These are phyloP conservation scores for Malurus elegans DNA, from an alignment of 2,113 vertebrate genomes.

Conservation along the genomic window DNA sequence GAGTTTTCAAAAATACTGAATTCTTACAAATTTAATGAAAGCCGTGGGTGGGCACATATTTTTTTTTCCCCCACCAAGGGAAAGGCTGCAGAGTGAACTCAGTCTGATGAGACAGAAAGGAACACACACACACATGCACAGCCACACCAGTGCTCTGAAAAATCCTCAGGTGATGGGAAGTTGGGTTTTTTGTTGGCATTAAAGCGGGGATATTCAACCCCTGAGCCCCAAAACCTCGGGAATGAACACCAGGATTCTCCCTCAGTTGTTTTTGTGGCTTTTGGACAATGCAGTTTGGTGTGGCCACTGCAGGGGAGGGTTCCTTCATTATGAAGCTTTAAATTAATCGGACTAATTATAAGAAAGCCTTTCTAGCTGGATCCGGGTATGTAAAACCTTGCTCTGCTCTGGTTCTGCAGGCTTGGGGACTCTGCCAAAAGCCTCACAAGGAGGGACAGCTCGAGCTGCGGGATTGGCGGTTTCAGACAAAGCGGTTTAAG, in stretches of 20 bases:
- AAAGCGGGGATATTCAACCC: neutral
- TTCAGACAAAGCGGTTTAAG: neutral
- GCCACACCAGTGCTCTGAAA: neutral
- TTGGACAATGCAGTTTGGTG: neutral
- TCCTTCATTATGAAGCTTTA: neutral
- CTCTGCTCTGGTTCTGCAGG: neutral
- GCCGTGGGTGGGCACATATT: slow-evolving; percentile 33
- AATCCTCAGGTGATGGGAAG: neutral
- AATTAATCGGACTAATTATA: neutral
- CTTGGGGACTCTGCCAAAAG: neutral
- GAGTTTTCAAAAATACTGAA: slow-evolving; percentile 60
- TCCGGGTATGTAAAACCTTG: neutral
- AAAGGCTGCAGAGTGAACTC: slow-evolving; percentile 39
- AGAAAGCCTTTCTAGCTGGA: neutral
- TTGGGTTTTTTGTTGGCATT: neutral
- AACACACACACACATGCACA: neutral
- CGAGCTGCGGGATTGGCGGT: neutral
- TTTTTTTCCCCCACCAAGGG: slow-evolving; percentile 10
- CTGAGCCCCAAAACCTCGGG: neutral
- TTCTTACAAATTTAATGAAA: slow-evolving; percentile 65
- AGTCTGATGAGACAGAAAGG: slow-evolving; percentile 7
- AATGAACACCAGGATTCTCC: neutral
- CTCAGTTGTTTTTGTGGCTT: fast-evolving
- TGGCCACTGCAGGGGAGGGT: neutral
- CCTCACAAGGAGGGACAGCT: neutral